Evolutionary conservation across 1,140 invertebrate species (phyloP).

Genomic region (Chironomus striatipennis): DNA sequence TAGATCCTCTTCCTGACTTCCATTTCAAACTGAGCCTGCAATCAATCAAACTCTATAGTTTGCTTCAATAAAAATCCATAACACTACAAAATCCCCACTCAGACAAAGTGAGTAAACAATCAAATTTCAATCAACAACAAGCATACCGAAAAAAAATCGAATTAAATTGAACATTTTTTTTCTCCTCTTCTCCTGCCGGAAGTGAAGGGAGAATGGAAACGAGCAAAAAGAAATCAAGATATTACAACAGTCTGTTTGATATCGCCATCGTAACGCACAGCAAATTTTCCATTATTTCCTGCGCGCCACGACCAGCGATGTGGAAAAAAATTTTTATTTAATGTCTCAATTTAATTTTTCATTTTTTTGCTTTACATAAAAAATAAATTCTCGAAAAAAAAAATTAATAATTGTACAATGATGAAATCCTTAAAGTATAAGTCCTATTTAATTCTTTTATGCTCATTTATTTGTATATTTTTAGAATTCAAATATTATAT

Average conservation of each 20-base stretch:
- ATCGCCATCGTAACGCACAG: not conserved
- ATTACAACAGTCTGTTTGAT: constrained; percentile 13
- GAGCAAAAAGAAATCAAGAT: not conserved
- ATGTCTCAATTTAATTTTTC: constrained; percentile 12
- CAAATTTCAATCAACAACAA: too few relatives aligned
- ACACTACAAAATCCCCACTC: too few relatives aligned
- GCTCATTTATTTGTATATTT: not conserved
- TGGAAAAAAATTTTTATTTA: constrained; percentile 1
- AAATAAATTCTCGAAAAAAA: too few relatives aligned
- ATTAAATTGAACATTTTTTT: too few relatives aligned
- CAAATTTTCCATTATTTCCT: not conserved
- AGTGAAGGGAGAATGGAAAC: not conserved
- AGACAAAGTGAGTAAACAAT: too few relatives aligned
- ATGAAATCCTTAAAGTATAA: constrained; percentile 5
- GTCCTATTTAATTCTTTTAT: constrained; percentile 14
- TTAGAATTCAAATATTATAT: not conserved
- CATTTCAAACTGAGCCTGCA: too few relatives aligned
- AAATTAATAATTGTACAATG: not conserved
- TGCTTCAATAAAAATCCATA: too few relatives aligned
- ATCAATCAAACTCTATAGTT: too few relatives aligned
- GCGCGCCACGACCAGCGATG: not conserved
- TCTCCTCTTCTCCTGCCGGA: not conserved
- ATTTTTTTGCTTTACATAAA: too few relatives aligned
- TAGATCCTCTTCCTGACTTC: too few relatives aligned
- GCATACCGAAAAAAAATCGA: too few relatives aligned